Conservation (phyloP, 2,113 vertebrate genomes). For the Coturnix japonica region DNA sequence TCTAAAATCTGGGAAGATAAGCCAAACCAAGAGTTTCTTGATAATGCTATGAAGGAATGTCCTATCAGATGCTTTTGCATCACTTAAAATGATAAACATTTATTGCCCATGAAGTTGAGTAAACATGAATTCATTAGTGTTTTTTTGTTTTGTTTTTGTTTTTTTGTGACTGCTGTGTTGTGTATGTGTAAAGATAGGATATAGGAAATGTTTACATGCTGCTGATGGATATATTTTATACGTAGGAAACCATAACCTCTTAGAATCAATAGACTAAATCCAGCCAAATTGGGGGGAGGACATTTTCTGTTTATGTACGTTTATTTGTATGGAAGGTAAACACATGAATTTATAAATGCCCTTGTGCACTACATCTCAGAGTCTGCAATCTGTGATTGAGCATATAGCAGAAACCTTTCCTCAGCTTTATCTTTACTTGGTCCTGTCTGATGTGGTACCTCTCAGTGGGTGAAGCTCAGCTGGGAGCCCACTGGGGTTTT, state of each 20-base stretch:
- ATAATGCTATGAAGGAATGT: not conserved
- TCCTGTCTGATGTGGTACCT: not conserved
- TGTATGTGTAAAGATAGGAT: not conserved
- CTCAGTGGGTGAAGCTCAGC: not conserved
- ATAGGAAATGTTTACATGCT: not conserved
- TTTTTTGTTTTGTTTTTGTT: not conserved
- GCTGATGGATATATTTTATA: not conserved
- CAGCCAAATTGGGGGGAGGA: not conserved
- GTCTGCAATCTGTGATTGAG: fast-evolving
- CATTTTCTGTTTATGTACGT: not conserved
- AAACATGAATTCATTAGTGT: not conserved
- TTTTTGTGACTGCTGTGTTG: not conserved
- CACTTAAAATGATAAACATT: not conserved
- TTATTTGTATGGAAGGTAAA: not conserved
- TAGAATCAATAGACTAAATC: constrained; percentile 23
- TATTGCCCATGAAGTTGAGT: not conserved
- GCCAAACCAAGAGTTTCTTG: not conserved
- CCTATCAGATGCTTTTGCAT: not conserved
- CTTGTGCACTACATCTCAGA: not conserved
- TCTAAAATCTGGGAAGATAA: not conserved
- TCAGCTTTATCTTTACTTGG: fast-evolving
- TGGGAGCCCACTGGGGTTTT: not conserved
- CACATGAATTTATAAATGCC: not conserved
- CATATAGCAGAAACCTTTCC: not conserved
- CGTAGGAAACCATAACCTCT: not conserved